phyloP scores from a whole-genome alignment of 2,888 invertebrate species.

The Dioctria linearis region DNA sequence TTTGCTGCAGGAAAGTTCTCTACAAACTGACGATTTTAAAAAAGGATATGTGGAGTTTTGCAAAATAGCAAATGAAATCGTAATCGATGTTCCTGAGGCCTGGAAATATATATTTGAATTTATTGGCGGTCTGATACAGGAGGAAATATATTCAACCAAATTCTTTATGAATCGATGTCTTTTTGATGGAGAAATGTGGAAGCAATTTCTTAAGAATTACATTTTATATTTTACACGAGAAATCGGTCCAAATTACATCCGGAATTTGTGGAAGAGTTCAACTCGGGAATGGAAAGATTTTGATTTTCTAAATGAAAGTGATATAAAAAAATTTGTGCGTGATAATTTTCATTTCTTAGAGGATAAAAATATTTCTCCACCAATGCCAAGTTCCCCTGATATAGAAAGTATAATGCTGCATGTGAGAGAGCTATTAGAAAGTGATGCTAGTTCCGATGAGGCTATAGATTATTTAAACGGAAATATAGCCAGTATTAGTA shows the following conservation, averaged over 20 bases:
- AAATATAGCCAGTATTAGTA: slow-evolving; percentile 70
- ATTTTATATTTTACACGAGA: slow-evolving; percentile 75
- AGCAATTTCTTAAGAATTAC: slow-evolving; percentile 74
- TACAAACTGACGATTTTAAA: slow-evolving; percentile 72
- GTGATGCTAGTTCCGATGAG: slow-evolving; percentile 72
- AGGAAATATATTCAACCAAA: slow-evolving; percentile 71
- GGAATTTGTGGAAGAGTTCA: slow-evolving; percentile 73
- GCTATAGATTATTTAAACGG: slow-evolving; percentile 76
- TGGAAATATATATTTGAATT: slow-evolving; percentile 86
- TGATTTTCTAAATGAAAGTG: slow-evolving; percentile 63
- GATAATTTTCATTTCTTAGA: slow-evolving; percentile 61
- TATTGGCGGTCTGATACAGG: slow-evolving; percentile 74
- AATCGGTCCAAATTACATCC: slow-evolving; percentile 73
- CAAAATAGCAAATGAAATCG: slow-evolving; percentile 79
- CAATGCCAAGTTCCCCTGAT: neutral
- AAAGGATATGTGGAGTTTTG: slow-evolving; percentile 78
- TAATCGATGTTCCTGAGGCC: slow-evolving; percentile 88
- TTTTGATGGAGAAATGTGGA: slow-evolving; percentile 60
- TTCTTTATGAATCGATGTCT: slow-evolving; percentile 66
- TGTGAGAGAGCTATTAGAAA: slow-evolving; percentile 70
- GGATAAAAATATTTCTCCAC: neutral
- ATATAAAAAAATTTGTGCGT: slow-evolving; percentile 73
- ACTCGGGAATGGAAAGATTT: slow-evolving; percentile 72
- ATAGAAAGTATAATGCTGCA: neutral
- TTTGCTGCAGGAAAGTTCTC: slow-evolving; percentile 72